A percentile compares a stretch with the other conserved stretches of the same genome.
Evolutionary conservation across 1,140 invertebrate genomes (phyloP).

Genomic region (Macrobrachium rosenbergii): DNA sequence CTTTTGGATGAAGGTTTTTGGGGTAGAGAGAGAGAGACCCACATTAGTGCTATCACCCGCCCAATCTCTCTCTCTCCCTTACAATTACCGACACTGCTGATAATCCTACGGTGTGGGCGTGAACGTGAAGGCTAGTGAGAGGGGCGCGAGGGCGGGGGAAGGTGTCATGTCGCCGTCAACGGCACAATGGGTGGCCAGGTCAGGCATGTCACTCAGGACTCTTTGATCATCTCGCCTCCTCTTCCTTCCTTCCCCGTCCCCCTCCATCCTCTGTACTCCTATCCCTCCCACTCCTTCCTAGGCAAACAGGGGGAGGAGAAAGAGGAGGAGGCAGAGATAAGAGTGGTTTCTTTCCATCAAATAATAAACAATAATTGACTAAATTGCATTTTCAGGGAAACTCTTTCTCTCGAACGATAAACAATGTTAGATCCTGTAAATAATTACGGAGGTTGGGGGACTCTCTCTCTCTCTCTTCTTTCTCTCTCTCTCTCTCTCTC

Average conservation of each 20-base stretch:
- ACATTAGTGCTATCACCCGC: background rate
- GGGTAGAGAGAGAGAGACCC: background rate
- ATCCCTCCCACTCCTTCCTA: background rate
- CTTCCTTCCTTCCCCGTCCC: background rate
- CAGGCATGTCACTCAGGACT: background rate
- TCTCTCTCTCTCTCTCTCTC: too few species aligned
- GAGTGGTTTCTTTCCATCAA: background rate
- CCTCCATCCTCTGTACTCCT: too few species aligned
- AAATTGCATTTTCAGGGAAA: background rate
- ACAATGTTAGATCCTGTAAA: too few species aligned
- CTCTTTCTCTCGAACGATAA: too few species aligned
- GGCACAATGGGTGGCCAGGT: background rate
- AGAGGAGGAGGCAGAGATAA: background rate
- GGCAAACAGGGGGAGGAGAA: background rate
- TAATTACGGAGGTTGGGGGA: too few species aligned
- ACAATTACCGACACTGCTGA: background rate
- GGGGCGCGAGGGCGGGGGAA: constrained; percentile 4
- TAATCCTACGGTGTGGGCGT: background rate
- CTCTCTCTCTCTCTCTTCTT: too few species aligned
- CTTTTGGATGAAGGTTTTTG: background rate
- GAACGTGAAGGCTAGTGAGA: constrained; percentile 7
- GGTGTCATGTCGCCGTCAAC: background rate
- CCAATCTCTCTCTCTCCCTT: background rate
- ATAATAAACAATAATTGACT: background rate
- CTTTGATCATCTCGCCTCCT: background rate